A percentile compares a stretch with the other conserved stretches of the same genome.
Evolutionary conservation across 35 echinoderm and acorn worm species (phyloP).

Genomic region (Heliocidaris tuberculata): DNA sequence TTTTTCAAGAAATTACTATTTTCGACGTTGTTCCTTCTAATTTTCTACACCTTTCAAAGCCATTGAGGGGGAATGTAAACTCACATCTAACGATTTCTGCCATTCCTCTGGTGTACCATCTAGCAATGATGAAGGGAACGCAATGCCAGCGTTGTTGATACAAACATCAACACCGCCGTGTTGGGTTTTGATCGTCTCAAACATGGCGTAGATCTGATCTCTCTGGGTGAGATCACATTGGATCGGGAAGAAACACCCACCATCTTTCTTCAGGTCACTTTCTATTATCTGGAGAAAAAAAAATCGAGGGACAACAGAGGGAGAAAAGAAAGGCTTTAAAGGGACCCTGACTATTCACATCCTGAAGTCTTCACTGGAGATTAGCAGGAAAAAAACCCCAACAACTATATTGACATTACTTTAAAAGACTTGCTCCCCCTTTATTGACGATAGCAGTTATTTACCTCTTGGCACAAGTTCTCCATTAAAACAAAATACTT

Average conservation of each 20-base stretch:
- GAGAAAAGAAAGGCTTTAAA: no score
- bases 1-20: no score
- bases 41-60: background rate
- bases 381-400: no score
- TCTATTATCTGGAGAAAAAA: background rate
- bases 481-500: no score
- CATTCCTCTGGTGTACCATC: constrained; percentile 70
- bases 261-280: background rate
- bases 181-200: constrained; percentile 60
- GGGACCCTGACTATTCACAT: no score
- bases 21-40: background rate
- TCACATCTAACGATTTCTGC: constrained; percentile 68
- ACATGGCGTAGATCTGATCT: constrained; percentile 71
- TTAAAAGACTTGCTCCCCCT: no score
- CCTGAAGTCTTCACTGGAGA: no score
- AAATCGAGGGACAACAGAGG: no score
- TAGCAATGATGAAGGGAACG: constrained; percentile 47
- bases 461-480: no score
- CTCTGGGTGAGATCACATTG: constrained; percentile 69
- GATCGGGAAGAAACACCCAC: constrained; percentile 41
- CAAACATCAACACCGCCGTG: constrained; percentile 84
- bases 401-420: no score
- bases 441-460: no score
- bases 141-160: constrained; percentile 75
- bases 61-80: background rate